Base-by-base conservation (phyloP, 2,797 vertebrate genomes). In the Gobionotothen gibberifrons region DNA sequence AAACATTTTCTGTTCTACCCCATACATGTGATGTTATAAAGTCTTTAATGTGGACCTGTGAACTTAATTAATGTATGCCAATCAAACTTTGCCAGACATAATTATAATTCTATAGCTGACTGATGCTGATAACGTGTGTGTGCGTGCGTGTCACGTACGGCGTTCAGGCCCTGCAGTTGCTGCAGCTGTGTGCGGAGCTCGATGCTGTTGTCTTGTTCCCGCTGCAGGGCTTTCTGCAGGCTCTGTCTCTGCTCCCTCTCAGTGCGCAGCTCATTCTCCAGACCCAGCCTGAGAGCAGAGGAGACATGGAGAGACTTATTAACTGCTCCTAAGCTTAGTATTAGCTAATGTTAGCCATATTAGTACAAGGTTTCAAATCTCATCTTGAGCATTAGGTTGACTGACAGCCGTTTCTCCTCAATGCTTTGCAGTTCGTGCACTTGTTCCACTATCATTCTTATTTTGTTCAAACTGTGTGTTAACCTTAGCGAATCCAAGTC, bases 231-330 rank as follows among this genome's bases (percentile, higher is more conserved):
- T 81, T 89, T 95, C 85, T 99, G 98, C 80, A 99, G 90, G 63
- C 84, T 91, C 71, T 98, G 98, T 48, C 98, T 95, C 84, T 98
- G 95, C 63, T 98, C 96, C 88, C 96, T 97, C 93, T 99, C 97
- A 3, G 87, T 87, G 58, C 96, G 95, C 89, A 98, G 86, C 61
- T 98, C 96, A 14, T 93, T 95, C 89, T 99, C 98, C 90, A 99
- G 90, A 73, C 93, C 93, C 49, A 94, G 89, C 89, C 98, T 99
- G 87, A 54, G 10, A 65, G 72, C 14, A 70, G 9, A 53, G 13
- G 17, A 29, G 9, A 72, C 19, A 39, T 1, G 1, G 65, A 59
- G 36, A 81, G 2, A 9, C 36, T 29, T 46, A 8, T 13, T 51
- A 29, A 52, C 39, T n/a, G 5, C 36, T 51, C 21, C 3, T 57